These are phyloP conservation scores for Volucella inanis DNA, from an alignment of 2,888 invertebrate genomes.

Conservation along the genomic window DNA sequence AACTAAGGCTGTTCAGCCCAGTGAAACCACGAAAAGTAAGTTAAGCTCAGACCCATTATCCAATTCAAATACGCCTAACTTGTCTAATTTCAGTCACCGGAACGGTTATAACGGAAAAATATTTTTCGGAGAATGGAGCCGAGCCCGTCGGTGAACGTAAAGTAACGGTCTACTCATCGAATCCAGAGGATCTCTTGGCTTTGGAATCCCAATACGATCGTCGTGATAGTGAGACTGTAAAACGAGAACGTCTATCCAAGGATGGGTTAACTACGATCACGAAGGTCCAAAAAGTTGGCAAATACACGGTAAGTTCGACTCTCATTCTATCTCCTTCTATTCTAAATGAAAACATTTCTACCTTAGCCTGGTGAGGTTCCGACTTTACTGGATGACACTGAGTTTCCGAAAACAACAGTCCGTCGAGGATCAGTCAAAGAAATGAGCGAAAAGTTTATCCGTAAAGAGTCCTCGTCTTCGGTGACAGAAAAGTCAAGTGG, in stretches of 20 bases:
- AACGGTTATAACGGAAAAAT: slow-evolving; percentile 87
- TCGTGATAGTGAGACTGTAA: slow-evolving; percentile 79
- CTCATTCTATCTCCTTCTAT: no score
- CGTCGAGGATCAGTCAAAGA: slow-evolving; percentile 90
- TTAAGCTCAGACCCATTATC: neutral
- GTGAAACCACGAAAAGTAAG: slow-evolving; percentile 87
- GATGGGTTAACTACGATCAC: slow-evolving; percentile 82
- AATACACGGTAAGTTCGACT: slow-evolving; percentile 50
- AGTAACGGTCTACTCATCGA: slow-evolving; percentile 88
- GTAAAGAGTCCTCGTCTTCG: slow-evolving; percentile 84
- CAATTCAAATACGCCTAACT: neutral
- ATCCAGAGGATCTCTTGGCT: slow-evolving; percentile 84
- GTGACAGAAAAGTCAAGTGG: slow-evolving; percentile 78
- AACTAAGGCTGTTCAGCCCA: slow-evolving; percentile 83
- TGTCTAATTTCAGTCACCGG: slow-evolving; percentile 86
- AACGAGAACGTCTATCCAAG: slow-evolving; percentile 83
- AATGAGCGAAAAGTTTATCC: slow-evolving; percentile 90
- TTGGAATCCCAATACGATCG: slow-evolving; percentile 72
- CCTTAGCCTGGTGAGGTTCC: slow-evolving; percentile 50
- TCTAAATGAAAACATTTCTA: neutral
- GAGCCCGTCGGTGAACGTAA: slow-evolving; percentile 88
- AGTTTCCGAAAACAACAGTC: slow-evolving; percentile 79
- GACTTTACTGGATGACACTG: slow-evolving; percentile 49
- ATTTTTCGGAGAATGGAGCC: slow-evolving; percentile 87
- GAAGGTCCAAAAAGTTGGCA: slow-evolving; percentile 79